Evolutionary conservation across 2,113 vertebrate species (phyloP).

Genomic region (Zosterops lateralis): DNA sequence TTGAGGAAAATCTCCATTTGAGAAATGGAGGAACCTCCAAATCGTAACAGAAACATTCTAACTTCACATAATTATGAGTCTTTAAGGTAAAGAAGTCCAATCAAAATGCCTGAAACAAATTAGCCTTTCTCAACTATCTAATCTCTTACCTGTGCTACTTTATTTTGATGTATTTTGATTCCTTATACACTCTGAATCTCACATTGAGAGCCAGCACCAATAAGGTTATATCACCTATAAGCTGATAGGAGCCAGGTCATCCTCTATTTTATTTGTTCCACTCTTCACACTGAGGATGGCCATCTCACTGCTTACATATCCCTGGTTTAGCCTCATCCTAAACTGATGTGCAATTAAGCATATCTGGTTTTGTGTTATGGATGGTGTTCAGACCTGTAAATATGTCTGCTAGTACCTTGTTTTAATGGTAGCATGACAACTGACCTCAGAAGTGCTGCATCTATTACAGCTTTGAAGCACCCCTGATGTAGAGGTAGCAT

Average conservation of each 20-base stretch:
- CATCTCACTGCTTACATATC: accelerated
- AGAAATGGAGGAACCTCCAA: neutral
- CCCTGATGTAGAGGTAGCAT: neutral
- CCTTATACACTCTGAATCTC: neutral
- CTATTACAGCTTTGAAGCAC: neutral
- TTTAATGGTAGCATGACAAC: neutral
- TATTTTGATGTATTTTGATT: neutral
- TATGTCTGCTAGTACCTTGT: neutral
- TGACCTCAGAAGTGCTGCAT: neutral
- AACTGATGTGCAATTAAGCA: neutral
- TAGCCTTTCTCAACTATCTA: neutral
- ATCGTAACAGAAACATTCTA: neutral
- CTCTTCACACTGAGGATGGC: neutral
- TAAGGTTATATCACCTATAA: neutral
- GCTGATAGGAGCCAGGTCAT: neutral
- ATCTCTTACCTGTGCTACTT: neutral
- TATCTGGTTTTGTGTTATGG: neutral
- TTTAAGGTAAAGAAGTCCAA: neutral
- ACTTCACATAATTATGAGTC: neutral
- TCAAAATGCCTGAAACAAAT: neutral
- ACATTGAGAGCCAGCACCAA: neutral
- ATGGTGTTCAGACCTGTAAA: neutral
- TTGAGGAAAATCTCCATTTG: neutral
- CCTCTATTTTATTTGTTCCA: neutral
- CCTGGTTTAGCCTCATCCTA: neutral